These are phyloP conservation scores for Sisor rabdophorus DNA, from an alignment of 2,113 vertebrate genomes.

Conservation along the genomic window DNA sequence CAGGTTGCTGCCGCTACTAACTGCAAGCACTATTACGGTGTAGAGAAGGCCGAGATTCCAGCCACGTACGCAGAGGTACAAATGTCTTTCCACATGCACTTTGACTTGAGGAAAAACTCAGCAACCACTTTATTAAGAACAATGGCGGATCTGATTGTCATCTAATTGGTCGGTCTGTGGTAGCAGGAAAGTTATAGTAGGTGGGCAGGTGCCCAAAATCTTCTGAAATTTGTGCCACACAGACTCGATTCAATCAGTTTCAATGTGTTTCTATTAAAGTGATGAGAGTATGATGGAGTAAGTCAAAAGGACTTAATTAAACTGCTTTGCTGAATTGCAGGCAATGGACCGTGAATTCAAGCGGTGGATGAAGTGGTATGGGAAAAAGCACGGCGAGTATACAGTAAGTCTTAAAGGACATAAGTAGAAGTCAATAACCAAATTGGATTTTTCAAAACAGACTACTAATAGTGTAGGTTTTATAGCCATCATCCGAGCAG, in stretches of 20 bases:
- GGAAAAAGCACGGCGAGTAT: conserved; percentile 98
- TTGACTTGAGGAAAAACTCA: not conserved
- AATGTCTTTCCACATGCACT: too few relatives aligned
- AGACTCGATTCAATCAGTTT: not conserved
- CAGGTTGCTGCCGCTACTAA: conserved; percentile 96
- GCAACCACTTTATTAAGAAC: not conserved
- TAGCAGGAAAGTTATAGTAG: not conserved
- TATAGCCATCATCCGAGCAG: not conserved
- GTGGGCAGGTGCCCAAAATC: not conserved
- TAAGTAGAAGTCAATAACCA: too few relatives aligned
- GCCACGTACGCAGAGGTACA: conserved; percentile 95
- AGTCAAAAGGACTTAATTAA: not conserved
- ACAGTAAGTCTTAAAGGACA: conserved; percentile 82
- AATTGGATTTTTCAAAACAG: not conserved
- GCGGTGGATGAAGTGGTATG: conserved; percentile 99
- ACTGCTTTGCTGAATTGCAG: conserved; percentile 61
- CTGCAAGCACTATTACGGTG: conserved; percentile 97
- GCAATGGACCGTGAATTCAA: conserved; percentile 97
- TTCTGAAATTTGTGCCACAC: not conserved
- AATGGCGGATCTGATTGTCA: too few relatives aligned
- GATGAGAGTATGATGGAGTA: not conserved
- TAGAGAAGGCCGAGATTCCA: conserved; percentile 98
- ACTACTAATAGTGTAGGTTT: not conserved
- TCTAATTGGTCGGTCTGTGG: not conserved
- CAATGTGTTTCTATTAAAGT: not conserved